A percentile compares a stretch with the other conserved stretches of the same genome.
Evolutionary conservation across 2,888 invertebrate genomes (phyloP).

Genomic region (Aspidiotus rigidus): DNA sequence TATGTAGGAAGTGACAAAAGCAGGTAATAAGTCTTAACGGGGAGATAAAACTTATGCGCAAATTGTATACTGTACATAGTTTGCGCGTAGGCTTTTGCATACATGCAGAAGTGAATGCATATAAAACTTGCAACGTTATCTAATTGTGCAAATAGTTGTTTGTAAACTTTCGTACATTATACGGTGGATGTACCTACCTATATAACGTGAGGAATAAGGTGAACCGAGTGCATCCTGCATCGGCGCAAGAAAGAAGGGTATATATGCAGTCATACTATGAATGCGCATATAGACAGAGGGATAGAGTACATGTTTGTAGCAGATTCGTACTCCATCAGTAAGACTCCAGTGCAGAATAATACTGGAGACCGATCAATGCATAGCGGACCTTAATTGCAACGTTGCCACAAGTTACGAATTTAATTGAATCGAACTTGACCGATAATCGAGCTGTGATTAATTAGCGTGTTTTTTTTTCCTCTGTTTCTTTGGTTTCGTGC

Average conservation of each 20-base stretch:
- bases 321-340: neutral
- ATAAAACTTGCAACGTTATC: conserved; percentile 1
- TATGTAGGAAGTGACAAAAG: conserved; percentile 34
- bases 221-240: no score
- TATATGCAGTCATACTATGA: neutral
- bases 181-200: no score
- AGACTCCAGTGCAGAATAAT: neutral
- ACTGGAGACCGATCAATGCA: neutral
- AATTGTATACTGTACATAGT: conserved; percentile 12
- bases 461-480: neutral
- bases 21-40: conserved; percentile 30
- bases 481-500: neutral
- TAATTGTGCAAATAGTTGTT: neutral
- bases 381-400: neutral
- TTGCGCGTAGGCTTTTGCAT: conserved; percentile 25
- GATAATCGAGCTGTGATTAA: conserved; percentile 1
- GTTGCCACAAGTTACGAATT: neutral
- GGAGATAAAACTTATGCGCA: conserved; percentile 22
- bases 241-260: neutral
- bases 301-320: no score
- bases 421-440: conserved; percentile 4
- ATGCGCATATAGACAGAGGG: no score
- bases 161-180: no score
- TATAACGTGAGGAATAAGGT: no score
- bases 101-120: neutral